Evolutionary conservation across 1,140 invertebrate species (phyloP).

Genomic region (Dendroctonus valens): DNA sequence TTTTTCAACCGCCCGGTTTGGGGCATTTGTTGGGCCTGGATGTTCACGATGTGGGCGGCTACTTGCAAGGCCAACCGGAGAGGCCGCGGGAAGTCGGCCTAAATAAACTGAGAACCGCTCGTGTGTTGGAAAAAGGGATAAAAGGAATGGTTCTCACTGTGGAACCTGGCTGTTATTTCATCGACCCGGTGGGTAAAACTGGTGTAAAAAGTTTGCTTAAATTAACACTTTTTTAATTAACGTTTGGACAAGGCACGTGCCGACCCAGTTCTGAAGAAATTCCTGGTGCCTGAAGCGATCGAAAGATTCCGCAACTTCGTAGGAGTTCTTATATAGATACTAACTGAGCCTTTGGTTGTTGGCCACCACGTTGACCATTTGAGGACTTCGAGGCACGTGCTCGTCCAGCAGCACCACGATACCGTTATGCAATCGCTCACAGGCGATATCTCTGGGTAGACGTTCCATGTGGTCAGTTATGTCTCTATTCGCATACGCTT

Average conservation of each 20-base stretch:
- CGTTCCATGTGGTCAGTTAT: conserved; percentile 98
- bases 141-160: conserved; percentile 98
- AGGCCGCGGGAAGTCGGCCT: conserved; percentile 65
- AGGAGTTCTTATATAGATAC: conserved; percentile 87
- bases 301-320: conserved; percentile 80
- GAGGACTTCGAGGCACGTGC: conserved; percentile 80
- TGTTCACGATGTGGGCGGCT: conserved; percentile 97
- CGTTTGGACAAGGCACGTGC: conserved; percentile 66
- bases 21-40: conserved; percentile 55
- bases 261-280: conserved; percentile 64
- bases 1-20: conserved; percentile 29
- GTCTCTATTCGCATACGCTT: conserved; percentile 91
- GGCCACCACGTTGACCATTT: conserved; percentile 64
- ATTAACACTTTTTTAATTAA: conserved; percentile 51
- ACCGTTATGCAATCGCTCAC: conserved; percentile 87
- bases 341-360: conserved; percentile 61
- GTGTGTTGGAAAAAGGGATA: conserved; percentile 71
- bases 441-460: conserved; percentile 87
- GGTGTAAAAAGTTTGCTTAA: background rate
- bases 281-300: conserved; percentile 72
- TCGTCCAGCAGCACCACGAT: conserved; percentile 90
- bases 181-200: conserved; percentile 64
- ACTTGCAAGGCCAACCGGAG: conserved; percentile 63
- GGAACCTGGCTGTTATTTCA: conserved; percentile 97
- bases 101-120: conserved; percentile 75